Conservation (phyloP, 2,888 invertebrate species). For the Tinea trinotella region DNA sequence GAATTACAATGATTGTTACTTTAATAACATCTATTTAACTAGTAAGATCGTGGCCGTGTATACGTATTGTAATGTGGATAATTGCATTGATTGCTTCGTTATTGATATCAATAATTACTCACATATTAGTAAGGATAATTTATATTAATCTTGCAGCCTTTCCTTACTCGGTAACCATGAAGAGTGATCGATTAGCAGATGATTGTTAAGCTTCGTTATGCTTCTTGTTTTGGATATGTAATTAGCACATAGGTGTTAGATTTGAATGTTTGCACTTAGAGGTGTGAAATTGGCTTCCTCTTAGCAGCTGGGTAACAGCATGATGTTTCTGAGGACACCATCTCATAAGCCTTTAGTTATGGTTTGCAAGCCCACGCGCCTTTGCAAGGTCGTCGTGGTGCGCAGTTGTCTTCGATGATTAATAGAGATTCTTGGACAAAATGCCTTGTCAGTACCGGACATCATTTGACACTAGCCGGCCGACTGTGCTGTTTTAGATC, state of each 20-base stretch:
- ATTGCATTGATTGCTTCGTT: slow-evolving; percentile 6
- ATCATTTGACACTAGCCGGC: slow-evolving; percentile 43
- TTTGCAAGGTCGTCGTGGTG: slow-evolving; percentile 53
- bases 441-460: slow-evolving; percentile 52
- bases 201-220: not conserved
- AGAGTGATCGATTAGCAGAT: not conserved
- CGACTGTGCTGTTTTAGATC: slow-evolving; percentile 32
- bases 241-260: slow-evolving; percentile 11
- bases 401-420: slow-evolving; percentile 66
- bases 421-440: slow-evolving; percentile 42
- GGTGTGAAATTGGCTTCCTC: slow-evolving; percentile 11
- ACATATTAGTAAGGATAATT: not conserved
- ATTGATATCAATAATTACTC: slow-evolving; percentile 7
- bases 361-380: slow-evolving; percentile 51
- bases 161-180: not conserved
- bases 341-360: slow-evolving; percentile 3
- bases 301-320: slow-evolving; percentile 2
- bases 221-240: not conserved
- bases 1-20: not conserved
- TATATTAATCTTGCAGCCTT: not conserved
- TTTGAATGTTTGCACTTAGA: slow-evolving; percentile 1
- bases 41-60: not conserved
- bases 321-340: not conserved
- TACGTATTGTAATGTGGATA: not conserved
- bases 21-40: not conserved